Conservation (phyloP, 2,113 vertebrate species). For the Apteryx mantelli region DNA sequence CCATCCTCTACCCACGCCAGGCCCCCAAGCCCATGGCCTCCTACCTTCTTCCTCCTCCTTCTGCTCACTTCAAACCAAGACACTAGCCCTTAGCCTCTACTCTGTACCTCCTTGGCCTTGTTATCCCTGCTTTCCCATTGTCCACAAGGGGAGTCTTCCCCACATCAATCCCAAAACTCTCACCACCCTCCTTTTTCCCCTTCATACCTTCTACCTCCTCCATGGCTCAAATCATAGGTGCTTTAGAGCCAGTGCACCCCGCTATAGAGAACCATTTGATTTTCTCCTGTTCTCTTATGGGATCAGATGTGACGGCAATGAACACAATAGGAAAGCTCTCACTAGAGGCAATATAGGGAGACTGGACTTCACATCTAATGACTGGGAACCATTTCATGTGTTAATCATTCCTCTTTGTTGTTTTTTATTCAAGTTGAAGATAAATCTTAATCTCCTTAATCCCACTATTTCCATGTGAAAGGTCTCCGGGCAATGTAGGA, state of each 20-base stretch:
- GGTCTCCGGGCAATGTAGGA: slow-evolving; percentile 40
- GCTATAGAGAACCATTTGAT: neutral
- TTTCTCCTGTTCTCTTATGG: neutral
- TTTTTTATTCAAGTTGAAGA: slow-evolving; percentile 63
- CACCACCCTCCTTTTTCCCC: neutral
- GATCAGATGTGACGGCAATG: slow-evolving; percentile 48
- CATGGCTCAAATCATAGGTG: neutral
- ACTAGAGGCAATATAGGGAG: slow-evolving; percentile 13
- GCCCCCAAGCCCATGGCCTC: neutral
- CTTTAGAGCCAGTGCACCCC: neutral
- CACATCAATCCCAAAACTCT: neutral
- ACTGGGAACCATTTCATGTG: slow-evolving; percentile 57
- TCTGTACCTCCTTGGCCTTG: neutral
- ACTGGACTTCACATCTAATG: slow-evolving; percentile 20
- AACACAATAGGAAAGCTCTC: slow-evolving; percentile 29
- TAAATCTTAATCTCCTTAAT: slow-evolving; percentile 68
- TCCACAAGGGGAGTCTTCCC: neutral
- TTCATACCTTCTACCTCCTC: neutral
- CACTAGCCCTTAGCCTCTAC: neutral
- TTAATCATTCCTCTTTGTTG: slow-evolving; percentile 65
- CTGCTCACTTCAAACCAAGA: neutral
- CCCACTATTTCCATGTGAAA: slow-evolving; percentile 65
- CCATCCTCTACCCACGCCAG: neutral
- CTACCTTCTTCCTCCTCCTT: neutral
- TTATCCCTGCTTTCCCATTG: neutral